Evolutionary conservation across 2,797 vertebrate genomes (phyloP).

Genomic region (Xerus rutilus): DNA sequence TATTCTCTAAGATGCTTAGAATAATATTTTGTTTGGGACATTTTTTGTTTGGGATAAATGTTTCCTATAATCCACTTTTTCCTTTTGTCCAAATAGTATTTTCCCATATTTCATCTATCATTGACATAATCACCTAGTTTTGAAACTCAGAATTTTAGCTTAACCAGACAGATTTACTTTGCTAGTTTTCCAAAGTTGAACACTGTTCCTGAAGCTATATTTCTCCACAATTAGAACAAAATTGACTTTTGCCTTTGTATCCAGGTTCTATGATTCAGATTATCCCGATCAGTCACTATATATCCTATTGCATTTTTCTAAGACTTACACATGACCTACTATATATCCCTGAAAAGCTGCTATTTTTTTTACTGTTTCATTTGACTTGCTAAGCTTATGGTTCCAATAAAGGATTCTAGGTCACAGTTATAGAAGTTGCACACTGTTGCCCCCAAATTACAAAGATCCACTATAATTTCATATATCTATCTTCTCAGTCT

Average conservation of each 20-base stretch:
- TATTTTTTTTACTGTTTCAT: conserved; percentile 32
- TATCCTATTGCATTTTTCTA: conserved; percentile 8
- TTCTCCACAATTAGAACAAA: conserved; percentile 12
- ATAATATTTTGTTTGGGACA: too few relatives aligned
- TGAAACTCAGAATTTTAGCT: neutral
- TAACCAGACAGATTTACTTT: neutral
- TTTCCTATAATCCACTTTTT: conserved; percentile 26
- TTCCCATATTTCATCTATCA: neutral
- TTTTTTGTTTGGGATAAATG: neutral
- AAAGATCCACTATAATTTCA: conserved; percentile 18
- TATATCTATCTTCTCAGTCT: neutral
- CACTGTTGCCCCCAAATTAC: neutral
- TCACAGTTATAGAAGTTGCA: conserved; percentile 26
- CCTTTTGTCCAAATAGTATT: neutral
- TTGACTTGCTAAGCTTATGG: conserved; percentile 63
- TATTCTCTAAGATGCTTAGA: neutral
- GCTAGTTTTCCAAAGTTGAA: neutral
- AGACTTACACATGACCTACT: neutral
- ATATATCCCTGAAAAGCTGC: neutral
- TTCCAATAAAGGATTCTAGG: conserved; percentile 54
- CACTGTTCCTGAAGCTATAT: neutral
- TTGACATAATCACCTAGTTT: neutral
- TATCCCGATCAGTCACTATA: neutral
- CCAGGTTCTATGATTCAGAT: neutral
- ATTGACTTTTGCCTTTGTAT: conserved; percentile 3